Base-by-base conservation (phyloP, 2,113 vertebrate species). In the Lepus timidus region DNA sequence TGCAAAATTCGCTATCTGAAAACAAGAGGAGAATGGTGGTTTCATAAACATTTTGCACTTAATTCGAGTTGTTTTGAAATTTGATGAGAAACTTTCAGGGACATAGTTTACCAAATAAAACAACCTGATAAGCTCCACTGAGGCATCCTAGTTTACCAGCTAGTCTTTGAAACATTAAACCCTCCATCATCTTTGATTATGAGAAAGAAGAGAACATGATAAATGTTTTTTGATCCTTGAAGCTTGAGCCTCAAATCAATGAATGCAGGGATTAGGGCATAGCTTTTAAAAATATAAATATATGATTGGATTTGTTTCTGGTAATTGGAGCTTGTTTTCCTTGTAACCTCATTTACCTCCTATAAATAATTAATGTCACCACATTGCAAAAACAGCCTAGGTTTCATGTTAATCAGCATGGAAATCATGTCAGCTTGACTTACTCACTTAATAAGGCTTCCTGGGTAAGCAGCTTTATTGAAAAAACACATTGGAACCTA, bases 391-490 rank as follows among this genome's bases (percentile, higher is more conserved):
- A 96, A 93, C 97, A 83, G 87, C 87, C 95, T 5, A 78, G 94
- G 97, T 52, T 98, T 97, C 97, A 96, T 61, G 93, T 96, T 97
- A 93, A 97, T 97, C 98, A 94, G 95, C 93, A 88, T 70, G 9
- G 82, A 91, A 64, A 97, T 97, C 98, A 98, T 89, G 82, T 76
- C 98, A 62, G 81, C 71, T 88, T 80, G 96, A 97, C 97, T 83
- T 98, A 81, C 97, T 98, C 98, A 95, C 97, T 98, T 98, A 97
- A 98, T 98, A 98, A 98, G 98, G 98, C 97, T 98, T 98, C 88
- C 93, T 94, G 91, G 95, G 96, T 98, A 98, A 98, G 98, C 98
- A 94, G 98, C 98, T 98, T 98, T 98, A 97, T 97, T 96, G 98
- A 70, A 97, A 98, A 98, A 87, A 98, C 94, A 97, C 98, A 67